Evolutionary conservation across 2,113 vertebrate species (phyloP), one percentile per base, ranked within the genome.

Genomic region (Oryzias celebensis): DNA sequence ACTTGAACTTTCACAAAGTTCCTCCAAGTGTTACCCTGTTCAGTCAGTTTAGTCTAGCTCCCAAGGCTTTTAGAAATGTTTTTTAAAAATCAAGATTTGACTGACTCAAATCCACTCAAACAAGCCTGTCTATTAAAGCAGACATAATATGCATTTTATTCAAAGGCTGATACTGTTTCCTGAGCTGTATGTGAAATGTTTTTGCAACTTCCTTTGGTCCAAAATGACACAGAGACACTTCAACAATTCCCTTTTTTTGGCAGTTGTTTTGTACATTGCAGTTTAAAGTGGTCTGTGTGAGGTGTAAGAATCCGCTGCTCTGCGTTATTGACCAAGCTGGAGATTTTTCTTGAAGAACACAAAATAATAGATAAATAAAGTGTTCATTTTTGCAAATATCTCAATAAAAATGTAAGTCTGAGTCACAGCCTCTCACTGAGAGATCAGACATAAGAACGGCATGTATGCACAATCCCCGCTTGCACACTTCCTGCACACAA

Each of bases 11-110:
- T 62, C 51, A 60, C 56, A 44, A 75, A 66, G 47, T 51, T 62
- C 64, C 17, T 69, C 42, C 54, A 72, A 80, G 75, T 75, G 42
- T 85, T 58, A 59, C 26, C n/a, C 5, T 69, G 70, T 55, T n/a
- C 61, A 57, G 65, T 20, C 16, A 20, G 45, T 17, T 51, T 59
- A 18, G 52, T 75, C 56, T 31, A 2, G 46, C 42, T 28, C 62
- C 58, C 56, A 58, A 62, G 71, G 68, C 26, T 57, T 44, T 41
- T 68, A 55, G 46, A 56, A 46, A 57, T 57, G 26, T 52, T 71
- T 43, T 62, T 59, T 24, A 44, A 57, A 36, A 22, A 51, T 6
- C 14, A 44, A 31, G 28, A 36, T 44, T 54, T 68, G 47, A 65
- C 44, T 45, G 44, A 14, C 16, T 45, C 44, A 14, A 45, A 45